Evolutionary conservation across 1,140 invertebrate species (phyloP), one percentile per base, ranked within the genome.

Genomic region (Contarinia nasturtii): DNA sequence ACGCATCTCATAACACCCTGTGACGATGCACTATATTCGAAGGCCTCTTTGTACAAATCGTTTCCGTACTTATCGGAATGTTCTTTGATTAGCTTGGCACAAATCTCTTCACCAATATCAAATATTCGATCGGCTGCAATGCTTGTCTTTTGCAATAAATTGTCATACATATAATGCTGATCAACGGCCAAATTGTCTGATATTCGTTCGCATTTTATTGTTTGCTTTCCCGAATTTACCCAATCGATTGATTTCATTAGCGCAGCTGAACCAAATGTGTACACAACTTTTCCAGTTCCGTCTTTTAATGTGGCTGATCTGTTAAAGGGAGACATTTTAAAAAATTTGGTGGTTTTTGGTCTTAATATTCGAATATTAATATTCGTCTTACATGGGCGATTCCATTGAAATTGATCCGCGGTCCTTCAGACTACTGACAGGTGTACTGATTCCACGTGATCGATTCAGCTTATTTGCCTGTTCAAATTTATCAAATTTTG

Each of bases 1-100:
- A 71, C 72, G 8, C 73, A 73, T 21, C 66, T 50, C 3, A 68
- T 61, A 41, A 65, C 59, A 42, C 66, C 66, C 64, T 76, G 63
- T 19, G 15, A 21, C 1, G 59, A 46, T 20, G 50, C 20, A 33
- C 60, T 56, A 33, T 53, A 52, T 7, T 56, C 53, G 12, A 21
- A 17, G 11, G 18, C 10, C 7, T 43, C 11, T 5, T 11, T 18
- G 53, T 56, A 58, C 57, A 55, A 58, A 45, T 52, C 58, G 40
- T 46, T 52, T 14, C 60, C 58, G 7, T 51, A 41, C 7, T 51
- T 51, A 8, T 53, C 44, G 5, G 22, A n/a, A 11, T 58, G 55
- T 44, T 55, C 56, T 2, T 56, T 51, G 3, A 55, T 51, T 14
- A 59, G 36, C 18, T 43, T 43, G 7, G 11, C 18, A 18, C 18